Evolutionary conservation across 1,140 invertebrate species (phyloP), one percentile per base, ranked within the genome.

Genomic region (Eumeta japonica): DNA sequence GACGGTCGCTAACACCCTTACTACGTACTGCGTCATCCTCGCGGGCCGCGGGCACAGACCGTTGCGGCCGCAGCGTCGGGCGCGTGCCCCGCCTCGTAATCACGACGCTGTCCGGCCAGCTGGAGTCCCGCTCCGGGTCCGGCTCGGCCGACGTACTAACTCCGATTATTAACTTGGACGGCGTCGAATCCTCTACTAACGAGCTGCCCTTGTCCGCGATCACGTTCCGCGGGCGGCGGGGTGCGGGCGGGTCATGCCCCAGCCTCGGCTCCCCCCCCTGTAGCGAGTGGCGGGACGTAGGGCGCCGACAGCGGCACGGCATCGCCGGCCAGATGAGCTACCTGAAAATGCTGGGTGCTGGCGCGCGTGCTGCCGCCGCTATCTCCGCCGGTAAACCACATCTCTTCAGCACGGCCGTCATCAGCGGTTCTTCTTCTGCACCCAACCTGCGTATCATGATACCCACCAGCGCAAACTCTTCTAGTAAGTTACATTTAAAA

Each of bases 391-490:
- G 88, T 3, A n/a, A n/a, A n/a, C 86, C 83, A 59, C 88, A 86
- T 49, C 81, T 95, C 37, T 94, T 96, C 81, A 91, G 88, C 58
- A 96, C 92, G 17, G 92, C 92, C 18, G 91, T 96, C 50, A 95
- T 96, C 63, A 92, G 88, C 56, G 92, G 92, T 17, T 92, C 90
- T 44, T 90, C 89, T 36, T 92, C 89, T 47, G 90, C 91, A 17
- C 91, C 92, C 17, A 92, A 94, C 71, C 81, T 94, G 19, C 83
- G 90, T 50, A 87, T 92, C 63, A 88, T 90, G 82, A 86, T 92
- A 47, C 83, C 88, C 10, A 79, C 78, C 37, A 78, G 84, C 13
- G 80, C 84, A 2, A 82, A 84, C 39, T 81, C 80, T 33, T 85
- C 88, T 56, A 86, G 88, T 89, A 59, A 84, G 80, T 68, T 17